A percentile compares a stretch with the other conserved stretches of the same genome.
Conservation (phyloP, 1,140 invertebrate species). For the Chymomyza costata region DNA sequence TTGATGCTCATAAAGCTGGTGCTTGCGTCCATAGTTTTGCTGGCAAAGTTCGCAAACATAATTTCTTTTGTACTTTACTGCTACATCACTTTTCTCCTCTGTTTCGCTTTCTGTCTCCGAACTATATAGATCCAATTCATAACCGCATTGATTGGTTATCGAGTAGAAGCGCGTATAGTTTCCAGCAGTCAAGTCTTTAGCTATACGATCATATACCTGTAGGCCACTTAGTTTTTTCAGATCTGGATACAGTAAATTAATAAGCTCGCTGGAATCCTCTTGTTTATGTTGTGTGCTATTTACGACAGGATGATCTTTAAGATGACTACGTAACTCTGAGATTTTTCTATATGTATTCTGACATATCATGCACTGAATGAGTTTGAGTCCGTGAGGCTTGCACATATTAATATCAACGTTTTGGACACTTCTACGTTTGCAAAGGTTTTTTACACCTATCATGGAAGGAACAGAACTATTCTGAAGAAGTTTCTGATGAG, state of each 20-base stretch:
- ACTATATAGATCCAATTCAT: not conserved
- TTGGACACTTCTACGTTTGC: not conserved
- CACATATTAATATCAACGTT: constrained; percentile 11
- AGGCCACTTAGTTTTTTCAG: constrained; percentile 3
- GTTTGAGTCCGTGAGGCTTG: constrained; percentile 22
- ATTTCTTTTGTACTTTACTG: not conserved
- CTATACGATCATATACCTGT: constrained; percentile 4
- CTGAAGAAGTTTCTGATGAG: no score
- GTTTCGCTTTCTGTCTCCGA: not conserved
- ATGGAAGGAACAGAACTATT: no score
- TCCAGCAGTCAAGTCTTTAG: constrained; percentile 8
- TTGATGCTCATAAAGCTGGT: constrained; percentile 30
- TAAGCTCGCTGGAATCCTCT: not conserved
- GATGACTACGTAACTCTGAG: constrained; percentile 16
- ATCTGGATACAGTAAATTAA: constrained; percentile 16
- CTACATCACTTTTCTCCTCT: not conserved
- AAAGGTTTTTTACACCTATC: constrained; percentile 1
- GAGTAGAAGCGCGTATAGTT: constrained; percentile 26
- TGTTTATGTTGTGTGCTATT: constrained; percentile 10
- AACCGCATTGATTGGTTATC: constrained; percentile 16
- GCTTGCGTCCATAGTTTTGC: constrained; percentile 59
- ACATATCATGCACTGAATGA: constrained; percentile 26
- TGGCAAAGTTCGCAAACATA: constrained; percentile 72
- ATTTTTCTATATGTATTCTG: constrained; percentile 15
- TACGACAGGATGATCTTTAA: constrained; percentile 6